Evolutionary conservation across 2,888 invertebrate genomes (phyloP).

Genomic region (Laothoe populi): DNA sequence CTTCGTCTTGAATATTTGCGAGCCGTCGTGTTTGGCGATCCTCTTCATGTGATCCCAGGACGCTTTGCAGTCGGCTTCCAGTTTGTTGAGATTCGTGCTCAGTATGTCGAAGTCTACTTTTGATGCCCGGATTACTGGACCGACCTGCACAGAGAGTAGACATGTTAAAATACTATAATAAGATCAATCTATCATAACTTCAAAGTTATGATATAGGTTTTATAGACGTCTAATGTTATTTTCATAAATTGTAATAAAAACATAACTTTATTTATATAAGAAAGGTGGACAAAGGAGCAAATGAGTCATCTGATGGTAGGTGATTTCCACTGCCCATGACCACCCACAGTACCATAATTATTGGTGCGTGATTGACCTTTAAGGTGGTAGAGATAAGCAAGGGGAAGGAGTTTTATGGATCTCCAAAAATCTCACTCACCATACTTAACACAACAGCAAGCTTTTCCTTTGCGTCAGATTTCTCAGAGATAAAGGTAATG

Average conservation of each 20-base stretch:
- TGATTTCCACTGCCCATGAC: no score
- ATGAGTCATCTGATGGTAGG: no score
- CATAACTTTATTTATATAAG: background rate
- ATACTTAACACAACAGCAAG: no score
- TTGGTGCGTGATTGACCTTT: no score
- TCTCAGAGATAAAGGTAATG: no score
- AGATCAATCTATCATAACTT: background rate
- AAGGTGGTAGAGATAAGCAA: no score
- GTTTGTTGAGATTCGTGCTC: constrained; percentile 91
- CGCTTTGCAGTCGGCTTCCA: constrained; percentile 98
- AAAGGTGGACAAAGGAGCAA: no score
- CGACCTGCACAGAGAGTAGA: constrained; percentile 85
- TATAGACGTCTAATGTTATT: background rate
- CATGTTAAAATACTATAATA: background rate
- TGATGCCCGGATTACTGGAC: constrained; percentile 94
- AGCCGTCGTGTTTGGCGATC: constrained; percentile 97
- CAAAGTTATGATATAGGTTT: background rate
- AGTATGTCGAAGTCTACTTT: constrained; percentile 98
- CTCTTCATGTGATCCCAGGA: constrained; percentile 98
- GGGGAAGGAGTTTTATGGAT: no score
- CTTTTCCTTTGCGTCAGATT: no score
- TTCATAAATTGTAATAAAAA: background rate
- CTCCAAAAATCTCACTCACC: no score
- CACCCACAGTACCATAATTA: no score
- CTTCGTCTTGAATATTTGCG: constrained; percentile 94